Conservation (phyloP, 2,797 vertebrate species). For the Hydrophis major region DNA sequence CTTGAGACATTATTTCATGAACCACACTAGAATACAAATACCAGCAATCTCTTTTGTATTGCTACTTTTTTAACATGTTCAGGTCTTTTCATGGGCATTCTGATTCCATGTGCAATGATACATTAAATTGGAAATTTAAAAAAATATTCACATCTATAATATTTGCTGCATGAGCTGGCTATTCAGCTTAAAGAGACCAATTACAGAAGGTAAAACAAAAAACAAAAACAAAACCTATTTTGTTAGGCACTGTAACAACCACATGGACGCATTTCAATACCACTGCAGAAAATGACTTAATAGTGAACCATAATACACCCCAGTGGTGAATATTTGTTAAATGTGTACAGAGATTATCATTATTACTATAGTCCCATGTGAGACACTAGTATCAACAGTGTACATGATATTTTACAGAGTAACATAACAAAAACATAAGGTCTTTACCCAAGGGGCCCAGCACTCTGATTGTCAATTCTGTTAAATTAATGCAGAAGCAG, state of each 20-base stretch:
- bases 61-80: constrained; percentile 30
- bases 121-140: constrained; percentile 22
- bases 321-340: background rate
- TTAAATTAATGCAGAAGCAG: background rate
- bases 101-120: constrained; percentile 14
- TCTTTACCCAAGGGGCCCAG: background rate
- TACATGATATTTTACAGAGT: background rate
- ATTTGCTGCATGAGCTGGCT: background rate
- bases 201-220: background rate
- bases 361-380: background rate
- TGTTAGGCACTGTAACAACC: background rate
- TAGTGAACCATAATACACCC: background rate
- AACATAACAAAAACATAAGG: background rate
- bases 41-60: constrained; percentile 13
- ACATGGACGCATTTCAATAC: background rate
- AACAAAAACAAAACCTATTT: background rate
- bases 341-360: background rate
- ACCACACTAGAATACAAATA: constrained; percentile 39
- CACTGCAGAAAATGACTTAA: background rate
- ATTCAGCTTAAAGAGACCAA: background rate
- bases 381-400: background rate
- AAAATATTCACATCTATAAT: constrained; percentile 23
- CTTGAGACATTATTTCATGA: constrained; percentile 25
- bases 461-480: background rate
- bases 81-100: constrained; percentile 32